phyloP scores from a whole-genome alignment of 2,113 vertebrate genomes.

The Grus americana region DNA sequence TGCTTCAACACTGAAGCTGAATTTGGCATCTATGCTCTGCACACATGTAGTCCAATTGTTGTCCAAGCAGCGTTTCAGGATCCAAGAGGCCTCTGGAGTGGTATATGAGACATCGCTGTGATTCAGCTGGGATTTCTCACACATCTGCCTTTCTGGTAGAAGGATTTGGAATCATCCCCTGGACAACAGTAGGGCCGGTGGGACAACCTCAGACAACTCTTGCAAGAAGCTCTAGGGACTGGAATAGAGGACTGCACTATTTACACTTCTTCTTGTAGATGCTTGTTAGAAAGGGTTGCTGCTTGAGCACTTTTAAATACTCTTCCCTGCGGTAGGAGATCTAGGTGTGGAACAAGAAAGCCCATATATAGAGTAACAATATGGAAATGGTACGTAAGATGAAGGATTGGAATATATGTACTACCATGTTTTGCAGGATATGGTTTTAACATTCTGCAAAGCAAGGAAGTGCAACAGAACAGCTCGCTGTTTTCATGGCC shows the following conservation, averaged over 20 bases:
- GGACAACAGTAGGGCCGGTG: background rate
- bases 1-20: constrained; percentile 23
- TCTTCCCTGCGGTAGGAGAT: background rate
- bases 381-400: background rate
- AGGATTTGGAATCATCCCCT: background rate
- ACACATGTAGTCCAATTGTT: constrained; percentile 36
- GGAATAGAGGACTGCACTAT: background rate
- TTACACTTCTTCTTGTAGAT: background rate
- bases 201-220: background rate
- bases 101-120: background rate
- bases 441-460: background rate
- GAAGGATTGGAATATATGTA: background rate
- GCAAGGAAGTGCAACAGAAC: background rate
- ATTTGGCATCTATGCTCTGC: constrained; percentile 18
- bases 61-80: constrained; percentile 2
- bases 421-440: background rate
- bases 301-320: background rate
- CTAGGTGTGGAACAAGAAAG: background rate
- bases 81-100: constrained; percentile 56
- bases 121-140: constrained; percentile 39
- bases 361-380: background rate
- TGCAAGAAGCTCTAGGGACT: background rate
- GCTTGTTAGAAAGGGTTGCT: background rate
- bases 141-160: constrained; percentile 49
- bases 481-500: background rate